phyloP scores from a whole-genome alignment of 1,140 invertebrate species.

The Phenacoccus solenopsis region DNA sequence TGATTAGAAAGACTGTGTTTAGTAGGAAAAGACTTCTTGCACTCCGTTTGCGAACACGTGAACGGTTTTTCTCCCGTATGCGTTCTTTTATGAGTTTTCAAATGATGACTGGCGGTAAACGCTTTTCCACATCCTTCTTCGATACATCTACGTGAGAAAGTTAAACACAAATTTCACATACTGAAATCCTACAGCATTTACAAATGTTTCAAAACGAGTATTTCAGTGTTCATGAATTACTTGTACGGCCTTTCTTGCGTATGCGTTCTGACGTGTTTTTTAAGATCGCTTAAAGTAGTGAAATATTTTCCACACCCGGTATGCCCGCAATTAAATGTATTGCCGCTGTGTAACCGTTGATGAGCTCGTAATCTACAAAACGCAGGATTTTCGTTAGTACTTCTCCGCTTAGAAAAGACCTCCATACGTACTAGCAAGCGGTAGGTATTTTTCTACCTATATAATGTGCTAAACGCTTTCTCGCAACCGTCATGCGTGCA shows the following conservation, averaged over 20 bases:
- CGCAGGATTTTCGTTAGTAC: too few relatives aligned
- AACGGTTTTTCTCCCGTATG: constrained; percentile 35
- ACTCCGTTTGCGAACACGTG: constrained; percentile 23
- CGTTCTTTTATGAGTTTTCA: constrained; percentile 70
- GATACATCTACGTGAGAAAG: constrained; percentile 23
- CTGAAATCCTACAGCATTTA: neutral
- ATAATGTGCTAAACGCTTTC: constrained; percentile 89
- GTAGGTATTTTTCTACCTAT: constrained; percentile 45
- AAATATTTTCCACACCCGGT: constrained; percentile 80
- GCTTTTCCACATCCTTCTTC: constrained; percentile 71
- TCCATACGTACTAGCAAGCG: neutral
- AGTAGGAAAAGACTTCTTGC: constrained; percentile 22
- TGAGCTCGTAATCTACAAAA: constrained; percentile 67
- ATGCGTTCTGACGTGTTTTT: constrained; percentile 84
- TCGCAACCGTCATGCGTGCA: constrained; percentile 63
- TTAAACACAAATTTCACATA: neutral
- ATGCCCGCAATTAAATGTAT: constrained; percentile 86
- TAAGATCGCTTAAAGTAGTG: constrained; percentile 83
- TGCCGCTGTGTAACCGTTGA: constrained; percentile 79
- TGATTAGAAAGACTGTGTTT: constrained; percentile 23
- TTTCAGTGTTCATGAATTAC: constrained; percentile 39
- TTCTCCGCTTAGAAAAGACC: too few relatives aligned
- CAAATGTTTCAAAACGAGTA: neutral
- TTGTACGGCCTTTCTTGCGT: constrained; percentile 85
- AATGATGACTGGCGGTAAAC: constrained; percentile 85